Evolutionary conservation across 2,797 vertebrate genomes (phyloP), one percentile per base, ranked within the genome.

Genomic region (Etheostoma perlongum): DNA sequence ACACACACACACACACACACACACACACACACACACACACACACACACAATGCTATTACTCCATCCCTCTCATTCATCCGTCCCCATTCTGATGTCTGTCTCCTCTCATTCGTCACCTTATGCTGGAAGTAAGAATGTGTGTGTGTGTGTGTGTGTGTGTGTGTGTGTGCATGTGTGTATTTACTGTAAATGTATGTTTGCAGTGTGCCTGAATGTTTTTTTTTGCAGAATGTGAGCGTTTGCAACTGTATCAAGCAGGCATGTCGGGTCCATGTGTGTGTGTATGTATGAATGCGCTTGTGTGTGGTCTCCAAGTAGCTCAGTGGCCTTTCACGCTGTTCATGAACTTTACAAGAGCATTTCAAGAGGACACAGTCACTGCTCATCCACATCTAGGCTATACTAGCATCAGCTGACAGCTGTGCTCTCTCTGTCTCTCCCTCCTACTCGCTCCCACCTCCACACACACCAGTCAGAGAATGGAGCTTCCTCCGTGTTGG

Each of bases 261-360:
- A 11, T 59, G 36, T 40, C 36, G 11, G 11, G 36, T 12, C 36
- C 36, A 40, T 2, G 10, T 65, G 14, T 44, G 6, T 44, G 47
- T 77, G 54, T 27, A 30, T 47, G 15, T 30, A 9, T 62, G 33
- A 68, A 6, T 74, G 59, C 25, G 5, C 64, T 3, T 42, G 46
- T 21, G 55, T 44, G 62, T 30, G 74, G 23, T 78, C 76, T 82
- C 52, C 51, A 71, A 80, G 81, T 69, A 76, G 58, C 81, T 66
- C 62, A 27, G 77, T 81, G 89, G 82, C 81, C 77, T 89, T 88
- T 88, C 79, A 74, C 36, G 60, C 79, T 86, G 72, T 74, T 86
- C 67, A 72, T 85, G 79, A 89, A 88, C 84, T 85, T 88, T 74
- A 85, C 70, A 44, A 62, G 80, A 88, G 76, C 84, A 79, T 87